phyloP scores from a whole-genome alignment of 2,113 vertebrate species.

The Stercorarius parasiticus region DNA sequence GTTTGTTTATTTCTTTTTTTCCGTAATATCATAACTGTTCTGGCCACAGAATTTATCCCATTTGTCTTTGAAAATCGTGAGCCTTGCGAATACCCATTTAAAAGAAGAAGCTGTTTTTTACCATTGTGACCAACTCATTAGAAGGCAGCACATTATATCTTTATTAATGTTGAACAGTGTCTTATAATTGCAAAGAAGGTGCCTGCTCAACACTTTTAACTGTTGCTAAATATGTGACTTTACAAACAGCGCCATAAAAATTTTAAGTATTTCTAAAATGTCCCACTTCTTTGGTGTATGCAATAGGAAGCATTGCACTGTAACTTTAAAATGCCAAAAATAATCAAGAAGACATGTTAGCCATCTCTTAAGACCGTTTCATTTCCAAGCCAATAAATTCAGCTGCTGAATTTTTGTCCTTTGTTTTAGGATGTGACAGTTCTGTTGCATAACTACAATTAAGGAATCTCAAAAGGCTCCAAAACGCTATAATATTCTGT shows the following conservation, averaged over 20 bases:
- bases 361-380: background rate
- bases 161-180: background rate
- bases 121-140: background rate
- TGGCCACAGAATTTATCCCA: background rate
- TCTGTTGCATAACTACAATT: conserved; percentile 43
- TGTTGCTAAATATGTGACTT: background rate
- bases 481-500: background rate
- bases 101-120: background rate
- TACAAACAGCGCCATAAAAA: background rate
- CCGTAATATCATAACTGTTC: background rate
- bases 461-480: conserved; percentile 19
- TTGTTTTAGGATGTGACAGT: conserved; percentile 28
- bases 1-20: background rate
- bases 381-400: background rate
- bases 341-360: conserved; percentile 3
- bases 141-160: background rate
- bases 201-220: background rate
- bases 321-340: conserved; percentile 21
- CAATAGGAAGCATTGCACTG: background rate
- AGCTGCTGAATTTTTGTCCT: conserved; percentile 13
- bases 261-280: background rate
- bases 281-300: background rate
- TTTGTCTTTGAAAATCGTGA: background rate
- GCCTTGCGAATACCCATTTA: background rate
- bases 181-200: background rate